Conservation (phyloP, 2,113 vertebrate species). For the Prinia subflava region DNA sequence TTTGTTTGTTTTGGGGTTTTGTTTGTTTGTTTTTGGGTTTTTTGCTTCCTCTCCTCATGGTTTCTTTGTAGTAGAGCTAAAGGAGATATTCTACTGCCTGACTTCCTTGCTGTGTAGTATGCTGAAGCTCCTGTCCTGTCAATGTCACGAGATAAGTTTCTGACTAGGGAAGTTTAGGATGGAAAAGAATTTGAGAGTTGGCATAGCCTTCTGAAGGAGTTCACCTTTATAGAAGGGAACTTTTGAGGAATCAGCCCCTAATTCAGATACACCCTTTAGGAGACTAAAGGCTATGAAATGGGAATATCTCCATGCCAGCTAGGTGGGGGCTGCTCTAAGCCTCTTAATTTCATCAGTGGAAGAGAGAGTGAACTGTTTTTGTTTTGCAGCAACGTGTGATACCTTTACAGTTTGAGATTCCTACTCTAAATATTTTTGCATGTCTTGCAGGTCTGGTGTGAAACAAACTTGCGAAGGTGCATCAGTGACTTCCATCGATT, state of each 20-base stretch:
- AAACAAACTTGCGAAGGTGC: constrained; percentile 92
- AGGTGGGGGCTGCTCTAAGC: neutral
- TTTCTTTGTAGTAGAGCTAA: neutral
- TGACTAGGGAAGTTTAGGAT: neutral
- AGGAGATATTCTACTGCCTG: neutral
- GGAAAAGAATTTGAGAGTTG: neutral
- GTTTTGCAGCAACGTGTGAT: neutral
- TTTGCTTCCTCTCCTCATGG: neutral
- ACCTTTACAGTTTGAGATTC: neutral
- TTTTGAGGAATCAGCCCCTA: neutral
- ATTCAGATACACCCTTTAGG: neutral
- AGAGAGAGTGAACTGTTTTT: neutral
- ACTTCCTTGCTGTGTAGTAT: neutral
- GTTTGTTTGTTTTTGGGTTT: neutral
- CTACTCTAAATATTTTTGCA: neutral
- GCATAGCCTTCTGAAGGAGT: neutral
- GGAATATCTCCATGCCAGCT: neutral
- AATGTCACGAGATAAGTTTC: neutral
- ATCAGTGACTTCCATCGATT: constrained; percentile 93
- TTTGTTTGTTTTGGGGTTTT: too few relatives aligned
- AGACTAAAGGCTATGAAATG: neutral
- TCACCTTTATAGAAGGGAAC: neutral
- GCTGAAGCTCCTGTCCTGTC: neutral
- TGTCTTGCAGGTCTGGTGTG: constrained; percentile 90
- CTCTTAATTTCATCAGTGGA: neutral